phyloP scores from a whole-genome alignment of 2,113 vertebrate species.

The Saguinus imperator region DNA sequence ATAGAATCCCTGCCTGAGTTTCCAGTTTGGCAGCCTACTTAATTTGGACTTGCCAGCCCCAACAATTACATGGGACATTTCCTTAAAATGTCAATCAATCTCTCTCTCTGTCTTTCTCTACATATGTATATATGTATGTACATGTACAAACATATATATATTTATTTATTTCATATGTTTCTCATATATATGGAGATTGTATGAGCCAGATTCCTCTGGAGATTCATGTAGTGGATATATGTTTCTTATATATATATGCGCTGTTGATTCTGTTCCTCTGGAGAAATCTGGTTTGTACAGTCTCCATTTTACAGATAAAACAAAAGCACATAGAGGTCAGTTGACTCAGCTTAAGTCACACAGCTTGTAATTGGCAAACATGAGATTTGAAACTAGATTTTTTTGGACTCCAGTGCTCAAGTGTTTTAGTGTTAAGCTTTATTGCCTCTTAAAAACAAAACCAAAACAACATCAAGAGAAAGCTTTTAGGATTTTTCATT shows the following conservation, averaged over 20 bases:
- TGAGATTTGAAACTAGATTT: conserved; percentile 24
- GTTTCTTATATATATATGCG: neutral
- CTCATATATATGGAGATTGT: neutral
- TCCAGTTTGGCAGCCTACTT: neutral
- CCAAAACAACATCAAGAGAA: neutral
- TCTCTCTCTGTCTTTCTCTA: neutral
- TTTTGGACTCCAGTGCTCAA: neutral
- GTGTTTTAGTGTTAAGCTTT: neutral
- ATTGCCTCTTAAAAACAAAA: conserved; percentile 8
- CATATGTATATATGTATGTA: neutral
- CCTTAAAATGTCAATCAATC: neutral
- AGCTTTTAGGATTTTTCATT: neutral
- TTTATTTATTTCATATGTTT: neutral
- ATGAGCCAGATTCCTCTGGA: no score
- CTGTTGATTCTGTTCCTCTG: neutral
- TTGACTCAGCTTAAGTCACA: conserved; percentile 48
- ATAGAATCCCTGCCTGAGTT: neutral
- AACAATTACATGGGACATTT: neutral
- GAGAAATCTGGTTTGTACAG: neutral
- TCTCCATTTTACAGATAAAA: neutral
- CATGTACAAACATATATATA: no score
- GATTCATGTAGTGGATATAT: no score
- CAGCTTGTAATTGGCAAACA: conserved; percentile 42
- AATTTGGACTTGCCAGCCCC: neutral
- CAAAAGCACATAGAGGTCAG: neutral